These are phyloP conservation scores for Paratilapia polleni DNA, from an alignment of 2,113 vertebrate genomes.

Conservation along the genomic window DNA sequence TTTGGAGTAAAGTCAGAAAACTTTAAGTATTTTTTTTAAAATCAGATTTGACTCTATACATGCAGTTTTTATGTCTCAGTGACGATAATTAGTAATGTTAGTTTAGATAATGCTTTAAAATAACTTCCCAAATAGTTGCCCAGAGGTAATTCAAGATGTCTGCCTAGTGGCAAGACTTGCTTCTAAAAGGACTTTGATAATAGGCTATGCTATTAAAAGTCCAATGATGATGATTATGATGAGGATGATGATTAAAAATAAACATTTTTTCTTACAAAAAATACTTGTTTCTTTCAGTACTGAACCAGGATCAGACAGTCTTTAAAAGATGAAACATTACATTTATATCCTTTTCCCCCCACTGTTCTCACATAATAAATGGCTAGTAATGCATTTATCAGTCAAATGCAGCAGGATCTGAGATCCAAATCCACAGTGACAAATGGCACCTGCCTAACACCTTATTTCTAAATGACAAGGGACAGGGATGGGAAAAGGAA, in stretches of 20 bases:
- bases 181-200: no score
- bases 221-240: no score
- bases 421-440: constrained; percentile 22
- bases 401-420: constrained; percentile 22
- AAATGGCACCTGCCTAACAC: constrained; percentile 9
- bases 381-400: constrained; percentile 16
- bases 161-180: no score
- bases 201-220: no score
- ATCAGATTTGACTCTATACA: not conserved
- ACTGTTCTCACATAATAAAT: constrained; percentile 7
- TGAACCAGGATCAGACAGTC: no score
- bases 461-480: constrained; percentile 20
- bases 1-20: not conserved
- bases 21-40: not conserved
- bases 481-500: not conserved
- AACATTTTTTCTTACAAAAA: no score
- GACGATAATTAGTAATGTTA: not conserved
- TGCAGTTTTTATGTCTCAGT: not conserved
- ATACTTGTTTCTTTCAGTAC: no score
- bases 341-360: not conserved
- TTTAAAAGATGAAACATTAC: no score
- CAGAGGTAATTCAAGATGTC: no score
- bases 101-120: not conserved
- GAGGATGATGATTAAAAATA: no score
- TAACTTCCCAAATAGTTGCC: no score